phyloP scores from a whole-genome alignment of 35 echinoderm and acorn worm species.

The Acanthaster planci region DNA sequence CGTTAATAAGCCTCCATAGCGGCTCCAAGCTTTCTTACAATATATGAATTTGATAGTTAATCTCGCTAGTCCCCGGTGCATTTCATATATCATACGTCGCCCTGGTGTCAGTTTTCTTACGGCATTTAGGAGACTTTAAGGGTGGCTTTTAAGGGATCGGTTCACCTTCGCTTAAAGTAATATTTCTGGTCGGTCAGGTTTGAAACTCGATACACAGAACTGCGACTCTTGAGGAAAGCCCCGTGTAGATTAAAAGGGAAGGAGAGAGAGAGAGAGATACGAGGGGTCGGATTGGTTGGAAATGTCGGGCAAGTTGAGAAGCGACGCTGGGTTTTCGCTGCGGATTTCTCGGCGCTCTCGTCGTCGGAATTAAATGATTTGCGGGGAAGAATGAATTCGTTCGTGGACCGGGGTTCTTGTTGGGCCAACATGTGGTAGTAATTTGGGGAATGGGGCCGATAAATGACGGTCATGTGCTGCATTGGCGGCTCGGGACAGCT shows the following conservation, averaged over 20 bases:
- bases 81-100: conserved; percentile 7
- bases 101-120: conserved; percentile 11
- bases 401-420: not conserved
- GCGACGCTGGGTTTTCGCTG: not conserved
- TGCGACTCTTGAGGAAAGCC: not conserved
- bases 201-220: conserved; percentile 14
- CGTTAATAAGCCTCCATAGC: no score
- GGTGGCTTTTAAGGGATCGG: conserved; percentile 28
- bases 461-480: not conserved
- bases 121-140: conserved; percentile 26
- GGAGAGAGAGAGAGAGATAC: not conserved
- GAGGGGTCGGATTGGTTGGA: no score
- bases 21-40: no score
- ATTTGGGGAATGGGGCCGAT: conserved; percentile 18
- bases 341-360: not conserved
- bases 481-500: not conserved
- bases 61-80: conserved; percentile 5
- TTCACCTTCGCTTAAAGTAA: conserved; percentile 18
- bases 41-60: conserved; percentile 32
- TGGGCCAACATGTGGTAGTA: conserved; percentile 15
- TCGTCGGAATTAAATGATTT: not conserved
- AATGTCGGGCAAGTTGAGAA: no score
- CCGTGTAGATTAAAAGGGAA: conserved; percentile 9
- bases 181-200: not conserved
- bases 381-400: conserved; percentile 14